Base-by-base conservation (phyloP, 2,113 vertebrate species). In the Otus sunia region DNA sequence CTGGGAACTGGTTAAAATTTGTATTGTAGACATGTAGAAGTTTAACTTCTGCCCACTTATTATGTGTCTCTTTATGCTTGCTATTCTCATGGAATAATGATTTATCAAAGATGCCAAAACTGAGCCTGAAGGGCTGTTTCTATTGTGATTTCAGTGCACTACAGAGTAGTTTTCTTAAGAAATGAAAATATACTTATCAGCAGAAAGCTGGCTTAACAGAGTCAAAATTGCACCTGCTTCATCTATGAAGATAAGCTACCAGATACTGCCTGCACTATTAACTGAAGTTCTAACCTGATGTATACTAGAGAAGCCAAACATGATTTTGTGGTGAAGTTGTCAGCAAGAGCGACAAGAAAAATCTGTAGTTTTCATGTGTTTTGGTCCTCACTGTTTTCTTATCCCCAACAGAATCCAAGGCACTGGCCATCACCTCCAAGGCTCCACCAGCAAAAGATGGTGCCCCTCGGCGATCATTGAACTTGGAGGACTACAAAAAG, bases 401-500 rank as follows among this genome's bases (percentile, higher is more conserved):
- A 72, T 94, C 94, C 87, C 60, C 75, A 84, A 63, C 98, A 99
- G 99, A 99, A 97, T 99, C 99, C 53, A 99, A 99, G 97, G 99
- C 99, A 81, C 97, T 99, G 96, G 99, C 99, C 6, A 99, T 99
- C 97, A 99, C 99, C 93, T 99, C 99, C 79, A 99, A 99, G 80
- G 98, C 99, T 39, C 98, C 99, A 50, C 99, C 99, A 22, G 99
- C 99, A 97, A 99, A 99, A 97, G 99, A 99, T 59, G 99, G 99
- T 43, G 99, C 99, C 49, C 99, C 99, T 30, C 98, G 99, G 72
- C 98, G 99, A 95, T 99, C 99, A 64, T 98, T 99, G 95, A 99
- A 99, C 97, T 98, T 99, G 98, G 99, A 99, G 96, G 99, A 99
- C 98, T 99, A 99, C 98, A 99, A 99, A 98, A 99, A 99, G 97